phyloP scores from a whole-genome alignment of 2,888 invertebrate genomes.

The Globia sparganii region DNA sequence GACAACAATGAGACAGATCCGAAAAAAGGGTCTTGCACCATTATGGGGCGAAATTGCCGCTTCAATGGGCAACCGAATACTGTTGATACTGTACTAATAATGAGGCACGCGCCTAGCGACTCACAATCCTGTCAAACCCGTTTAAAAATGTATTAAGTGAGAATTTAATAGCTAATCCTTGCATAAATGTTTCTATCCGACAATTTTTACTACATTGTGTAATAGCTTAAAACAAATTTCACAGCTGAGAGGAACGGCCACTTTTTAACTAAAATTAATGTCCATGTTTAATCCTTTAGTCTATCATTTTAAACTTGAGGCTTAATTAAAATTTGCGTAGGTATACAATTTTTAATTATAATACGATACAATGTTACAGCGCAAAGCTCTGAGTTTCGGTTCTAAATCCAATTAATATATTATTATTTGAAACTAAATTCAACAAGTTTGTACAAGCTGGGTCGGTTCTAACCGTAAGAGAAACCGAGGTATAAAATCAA shows the following conservation, averaged over 20 bases:
- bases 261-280: constrained; percentile 45
- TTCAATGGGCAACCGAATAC: constrained; percentile 82
- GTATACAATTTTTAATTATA: constrained; percentile 32
- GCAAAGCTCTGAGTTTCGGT: constrained; percentile 19
- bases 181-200: constrained; percentile 46
- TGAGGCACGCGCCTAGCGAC: constrained; percentile 73
- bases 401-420: constrained; percentile 42
- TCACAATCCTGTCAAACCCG: constrained; percentile 71
- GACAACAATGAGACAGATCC: constrained; percentile 84
- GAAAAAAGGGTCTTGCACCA: constrained; percentile 86
- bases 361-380: constrained; percentile 27
- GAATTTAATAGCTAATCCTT: constrained; percentile 56
- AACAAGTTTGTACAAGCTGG: constrained; percentile 58
- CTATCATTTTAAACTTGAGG: constrained; percentile 22
- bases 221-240: constrained; percentile 45
- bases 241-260: constrained; percentile 28
- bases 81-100: constrained; percentile 77
- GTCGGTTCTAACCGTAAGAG: constrained; percentile 53
- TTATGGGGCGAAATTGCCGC: constrained; percentile 85
- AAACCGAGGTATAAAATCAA: constrained; percentile 81
- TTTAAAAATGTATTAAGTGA: constrained; percentile 62
- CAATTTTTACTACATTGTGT: constrained; percentile 38
- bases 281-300: constrained; percentile 47
- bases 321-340: constrained; percentile 38
- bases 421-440: constrained; percentile 52